These are phyloP conservation scores for Crossaster papposus DNA, from an alignment of 53 echinoderm and acorn worm genomes.

Conservation along the genomic window DNA sequence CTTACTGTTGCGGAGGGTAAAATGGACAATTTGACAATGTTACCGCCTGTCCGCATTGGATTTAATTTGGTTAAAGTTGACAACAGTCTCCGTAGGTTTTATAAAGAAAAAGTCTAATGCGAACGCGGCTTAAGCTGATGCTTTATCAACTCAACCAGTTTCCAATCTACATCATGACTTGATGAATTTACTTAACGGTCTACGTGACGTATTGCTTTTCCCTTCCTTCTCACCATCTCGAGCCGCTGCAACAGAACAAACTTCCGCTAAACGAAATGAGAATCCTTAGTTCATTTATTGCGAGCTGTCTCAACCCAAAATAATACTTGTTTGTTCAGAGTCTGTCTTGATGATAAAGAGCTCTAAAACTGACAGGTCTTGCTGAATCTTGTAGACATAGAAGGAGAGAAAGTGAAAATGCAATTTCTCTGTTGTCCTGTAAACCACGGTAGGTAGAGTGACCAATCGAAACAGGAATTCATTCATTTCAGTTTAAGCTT, in stretches of 20 bases:
- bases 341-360: background rate
- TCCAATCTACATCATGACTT: background rate
- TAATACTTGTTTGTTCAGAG: conserved; percentile 42
- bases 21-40: no score
- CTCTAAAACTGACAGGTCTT: background rate
- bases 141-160: background rate
- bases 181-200: conserved; percentile 21
- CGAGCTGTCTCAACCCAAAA: conserved; percentile 11
- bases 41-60: no score
- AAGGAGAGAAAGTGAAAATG: background rate
- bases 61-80: no score
- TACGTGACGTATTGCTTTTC: background rate
- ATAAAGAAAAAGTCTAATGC: no score
- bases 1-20: no score
- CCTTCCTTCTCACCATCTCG: background rate
- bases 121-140: no score
- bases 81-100: no score
- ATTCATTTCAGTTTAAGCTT: background rate
- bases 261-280: conserved; percentile 46
- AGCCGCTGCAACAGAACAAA: conserved; percentile 27
- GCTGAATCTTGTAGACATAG: background rate
- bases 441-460: background rate
- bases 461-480: background rate
- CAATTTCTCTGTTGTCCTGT: background rate
- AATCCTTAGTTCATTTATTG: conserved; percentile 38